Conservation (phyloP, 2,888 invertebrate genomes). For the Bursaphelenchus okinawaensis region DNA sequence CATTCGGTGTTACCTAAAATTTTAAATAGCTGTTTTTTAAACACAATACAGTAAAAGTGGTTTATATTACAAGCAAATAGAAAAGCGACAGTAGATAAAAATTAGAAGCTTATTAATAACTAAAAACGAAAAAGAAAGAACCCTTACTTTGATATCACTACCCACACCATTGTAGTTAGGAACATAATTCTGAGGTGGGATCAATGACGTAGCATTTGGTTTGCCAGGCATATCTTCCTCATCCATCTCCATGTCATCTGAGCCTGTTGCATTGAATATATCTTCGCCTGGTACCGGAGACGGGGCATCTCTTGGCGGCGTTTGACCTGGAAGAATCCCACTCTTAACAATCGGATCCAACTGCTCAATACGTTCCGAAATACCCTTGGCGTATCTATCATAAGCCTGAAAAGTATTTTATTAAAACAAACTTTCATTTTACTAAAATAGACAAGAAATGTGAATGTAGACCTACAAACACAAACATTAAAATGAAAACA, state of each 20-base stretch:
- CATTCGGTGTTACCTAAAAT: neutral
- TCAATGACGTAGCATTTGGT: neutral
- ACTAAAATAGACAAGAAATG: too few relatives aligned
- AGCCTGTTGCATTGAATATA: conserved; percentile 9
- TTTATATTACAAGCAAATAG: too few relatives aligned
- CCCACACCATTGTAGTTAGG: neutral
- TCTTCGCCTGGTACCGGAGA: conserved; percentile 33
- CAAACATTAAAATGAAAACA: too few relatives aligned
- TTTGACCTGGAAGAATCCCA: conserved; percentile 38
- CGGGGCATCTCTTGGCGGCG: conserved; percentile 44
- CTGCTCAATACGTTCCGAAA: conserved; percentile 19
- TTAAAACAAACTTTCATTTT: too few relatives aligned
- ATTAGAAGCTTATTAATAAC: too few relatives aligned
- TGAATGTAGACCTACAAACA: too few relatives aligned
- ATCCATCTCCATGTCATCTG: conserved; percentile 44
- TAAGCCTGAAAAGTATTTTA: conserved; percentile 23
- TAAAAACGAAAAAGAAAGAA: too few relatives aligned
- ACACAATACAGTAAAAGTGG: too few relatives aligned
- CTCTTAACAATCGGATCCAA: conserved; percentile 39
- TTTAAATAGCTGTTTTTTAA: too few relatives aligned
- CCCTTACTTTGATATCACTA: too few relatives aligned
- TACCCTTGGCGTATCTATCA: conserved; percentile 29
- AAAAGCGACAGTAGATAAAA: too few relatives aligned
- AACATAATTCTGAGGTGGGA: conserved; percentile 2
- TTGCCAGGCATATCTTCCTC: conserved; percentile 30